Evolutionary conservation across 1,140 invertebrate species (phyloP), one percentile per base, ranked within the genome.

Genomic region (Littorina saxatilis): DNA sequence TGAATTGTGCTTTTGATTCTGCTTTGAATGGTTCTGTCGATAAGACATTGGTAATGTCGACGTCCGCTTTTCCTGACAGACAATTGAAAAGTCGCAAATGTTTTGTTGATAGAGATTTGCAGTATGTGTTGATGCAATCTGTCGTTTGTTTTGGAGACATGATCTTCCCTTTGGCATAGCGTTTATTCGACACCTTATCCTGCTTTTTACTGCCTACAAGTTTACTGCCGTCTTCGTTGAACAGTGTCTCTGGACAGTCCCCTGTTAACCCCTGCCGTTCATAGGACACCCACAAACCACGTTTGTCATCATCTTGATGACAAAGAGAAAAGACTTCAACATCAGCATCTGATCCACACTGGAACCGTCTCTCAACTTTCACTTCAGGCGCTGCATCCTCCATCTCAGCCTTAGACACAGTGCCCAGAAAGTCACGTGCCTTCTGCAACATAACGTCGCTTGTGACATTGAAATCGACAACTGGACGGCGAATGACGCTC

Each of bases 381-480:
- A 68, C n/a, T n/a, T n/a, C n/a, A n/a, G n/a, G n/a, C n/a, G n/a
- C n/a, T n/a, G n/a, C n/a, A n/a, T n/a, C n/a, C 68, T 39, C 23
- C 68, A 43, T 72, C 17, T 72, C 68, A 35, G n/a, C n/a, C 39
- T 40, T 72, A 17, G 27, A 3, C 37, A 72, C 68, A 20, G 35
- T 72, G 35, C 68, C 68, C 15, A 72, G 2, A 13, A 39, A 72
- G 40, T 72, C 68, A 43, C 68, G 68, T 27, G 40, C n/a, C 13
- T 20, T 39, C 39, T 72, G 68, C 11, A 72, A 32, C 40, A 43
- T 72, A 32, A 72, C 37, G 37, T 72, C 68, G n/a, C 35, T 3
- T 20, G 27, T 40, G 35, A n/a, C 37, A 17, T 72, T 72, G 27
- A 72, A 72, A 3, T n/a, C 9, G 15, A 72, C 35, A n/a, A 72